These are phyloP conservation scores for Malthinus flaveolus DNA, from an alignment of 2,888 invertebrate species.

Conservation along the genomic window DNA sequence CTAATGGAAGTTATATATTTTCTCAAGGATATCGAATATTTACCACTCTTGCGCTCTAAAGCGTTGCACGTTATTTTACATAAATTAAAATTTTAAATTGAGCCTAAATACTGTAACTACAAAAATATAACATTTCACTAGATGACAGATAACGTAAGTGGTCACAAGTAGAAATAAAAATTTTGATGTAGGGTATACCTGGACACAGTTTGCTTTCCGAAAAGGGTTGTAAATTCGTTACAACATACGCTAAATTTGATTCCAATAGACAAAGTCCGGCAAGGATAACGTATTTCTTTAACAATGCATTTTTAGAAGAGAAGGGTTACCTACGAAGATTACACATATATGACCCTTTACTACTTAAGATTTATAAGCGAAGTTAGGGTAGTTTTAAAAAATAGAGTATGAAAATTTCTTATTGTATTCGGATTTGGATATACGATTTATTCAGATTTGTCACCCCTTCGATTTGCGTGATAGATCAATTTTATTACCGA, in stretches of 20 bases:
- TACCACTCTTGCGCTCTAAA: background rate
- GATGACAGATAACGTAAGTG: slow-evolving; percentile 38
- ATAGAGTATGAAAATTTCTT: slow-evolving; percentile 38
- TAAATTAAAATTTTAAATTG: slow-evolving; percentile 29
- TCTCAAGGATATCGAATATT: slow-evolving; percentile 38
- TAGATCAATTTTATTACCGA: slow-evolving; percentile 32
- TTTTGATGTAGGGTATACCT: slow-evolving; percentile 33
- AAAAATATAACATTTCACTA: slow-evolving; percentile 34
- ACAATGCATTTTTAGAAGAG: slow-evolving; percentile 37
- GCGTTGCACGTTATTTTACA: slow-evolving; percentile 1
- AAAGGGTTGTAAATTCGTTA: slow-evolving; percentile 39
- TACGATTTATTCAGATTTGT: slow-evolving; percentile 39
- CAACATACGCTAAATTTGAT: slow-evolving; percentile 44
- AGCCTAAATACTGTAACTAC: slow-evolving; percentile 4
- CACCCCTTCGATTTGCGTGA: slow-evolving; percentile 32
- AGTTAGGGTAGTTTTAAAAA: slow-evolving; percentile 37
- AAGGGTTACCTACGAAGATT: slow-evolving; percentile 42
- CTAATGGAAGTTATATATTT: slow-evolving; percentile 1
- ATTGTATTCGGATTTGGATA: slow-evolving; percentile 40
- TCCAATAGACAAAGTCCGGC: slow-evolving; percentile 44
- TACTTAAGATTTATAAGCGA: slow-evolving; percentile 45
- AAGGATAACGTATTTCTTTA: slow-evolving; percentile 44
- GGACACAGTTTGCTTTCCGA: slow-evolving; percentile 25
- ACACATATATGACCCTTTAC: slow-evolving; percentile 40
- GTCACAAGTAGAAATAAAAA: slow-evolving; percentile 33